These are phyloP conservation scores for Danionella dracula DNA, from an alignment of 2,797 vertebrate genomes.

Conservation along the genomic window DNA sequence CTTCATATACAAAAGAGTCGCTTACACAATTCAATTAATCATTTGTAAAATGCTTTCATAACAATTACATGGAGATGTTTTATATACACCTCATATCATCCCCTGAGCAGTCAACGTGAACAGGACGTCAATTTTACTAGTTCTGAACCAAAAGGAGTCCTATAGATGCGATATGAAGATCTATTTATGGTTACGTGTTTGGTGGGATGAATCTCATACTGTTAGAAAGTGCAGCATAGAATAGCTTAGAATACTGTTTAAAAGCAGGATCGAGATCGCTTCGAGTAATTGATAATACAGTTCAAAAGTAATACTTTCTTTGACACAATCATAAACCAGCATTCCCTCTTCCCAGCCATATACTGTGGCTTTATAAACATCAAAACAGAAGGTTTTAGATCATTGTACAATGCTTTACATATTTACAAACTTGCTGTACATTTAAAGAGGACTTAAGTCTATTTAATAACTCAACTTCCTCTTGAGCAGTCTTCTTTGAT, in stretches of 20 bases:
- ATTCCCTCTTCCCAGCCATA: not conserved
- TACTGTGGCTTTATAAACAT: not conserved
- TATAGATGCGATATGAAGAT: no score
- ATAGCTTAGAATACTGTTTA: not conserved
- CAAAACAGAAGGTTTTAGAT: no score
- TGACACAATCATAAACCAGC: not conserved
- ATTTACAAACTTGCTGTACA: not conserved
- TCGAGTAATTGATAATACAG: not conserved
- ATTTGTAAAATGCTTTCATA: not conserved
- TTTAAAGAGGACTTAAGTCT: not conserved
- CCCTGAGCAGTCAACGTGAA: no score
- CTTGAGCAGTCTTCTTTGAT: no score
- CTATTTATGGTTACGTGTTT: no score
- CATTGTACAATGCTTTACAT: not conserved
- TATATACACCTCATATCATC: conserved; percentile 2
- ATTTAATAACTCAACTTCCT: not conserved
- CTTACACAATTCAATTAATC: not conserved
- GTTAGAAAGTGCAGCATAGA: not conserved
- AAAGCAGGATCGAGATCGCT: not conserved
- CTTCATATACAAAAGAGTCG: not conserved
- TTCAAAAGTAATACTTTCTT: not conserved
- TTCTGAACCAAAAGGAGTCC: no score
- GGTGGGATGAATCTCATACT: not conserved
- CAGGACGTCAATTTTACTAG: no score
- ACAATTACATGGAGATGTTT: not conserved